Conservation (phyloP, 2,888 invertebrate genomes). For the Odontomyia ornata region DNA sequence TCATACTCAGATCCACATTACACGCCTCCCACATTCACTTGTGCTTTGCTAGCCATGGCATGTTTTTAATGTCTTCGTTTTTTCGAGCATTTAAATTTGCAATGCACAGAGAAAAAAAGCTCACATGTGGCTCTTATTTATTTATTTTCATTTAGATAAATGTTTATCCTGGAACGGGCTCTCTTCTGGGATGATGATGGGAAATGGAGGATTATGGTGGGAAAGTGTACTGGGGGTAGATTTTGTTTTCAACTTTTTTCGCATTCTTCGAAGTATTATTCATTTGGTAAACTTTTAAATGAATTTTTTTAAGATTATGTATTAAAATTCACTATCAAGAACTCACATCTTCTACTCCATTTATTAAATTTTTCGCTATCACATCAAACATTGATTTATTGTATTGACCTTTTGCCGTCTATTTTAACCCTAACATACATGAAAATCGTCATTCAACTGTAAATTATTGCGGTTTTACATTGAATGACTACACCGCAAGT, state of each 20-base stretch:
- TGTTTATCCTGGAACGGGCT: background rate
- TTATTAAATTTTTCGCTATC: background rate
- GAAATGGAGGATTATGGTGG: background rate
- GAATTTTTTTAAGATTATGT: too few species aligned
- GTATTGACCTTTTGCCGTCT: background rate
- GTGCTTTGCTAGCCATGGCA: background rate
- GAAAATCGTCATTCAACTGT: background rate
- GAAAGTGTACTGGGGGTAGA: too few species aligned
- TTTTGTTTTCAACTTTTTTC: too few species aligned
- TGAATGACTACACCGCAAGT: constrained; percentile 1
- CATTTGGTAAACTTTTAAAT: too few species aligned
- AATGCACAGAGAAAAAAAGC: background rate
- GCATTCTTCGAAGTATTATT: too few species aligned
- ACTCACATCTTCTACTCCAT: background rate
- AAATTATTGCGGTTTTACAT: constrained; percentile 12
- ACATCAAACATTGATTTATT: background rate
- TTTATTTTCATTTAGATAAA: background rate
- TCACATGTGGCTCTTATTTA: background rate
- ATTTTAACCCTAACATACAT: background rate
- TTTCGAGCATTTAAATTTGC: background rate
- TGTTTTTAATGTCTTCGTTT: background rate
- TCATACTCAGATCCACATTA: background rate
- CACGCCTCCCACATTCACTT: constrained; percentile 7
- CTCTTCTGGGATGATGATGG: background rate
- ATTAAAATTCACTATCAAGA: too few species aligned